Percentiles rank a stretch among this genome's conserved stretches.
These are phyloP conservation scores for Steatornis caripensis DNA, from an alignment of 2,113 vertebrate species.

Conservation along the genomic window DNA sequence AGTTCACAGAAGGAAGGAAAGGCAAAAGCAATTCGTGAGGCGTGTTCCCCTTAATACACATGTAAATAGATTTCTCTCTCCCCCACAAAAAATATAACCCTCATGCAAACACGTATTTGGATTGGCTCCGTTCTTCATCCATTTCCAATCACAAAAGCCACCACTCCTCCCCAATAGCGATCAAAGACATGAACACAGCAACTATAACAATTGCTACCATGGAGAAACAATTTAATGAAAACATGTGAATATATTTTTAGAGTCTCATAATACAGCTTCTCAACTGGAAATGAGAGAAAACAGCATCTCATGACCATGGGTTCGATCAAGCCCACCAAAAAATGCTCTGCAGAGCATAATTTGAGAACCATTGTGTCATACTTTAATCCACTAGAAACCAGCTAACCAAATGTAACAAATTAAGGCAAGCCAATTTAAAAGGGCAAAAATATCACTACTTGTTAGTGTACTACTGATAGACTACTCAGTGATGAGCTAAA, in stretches of 20 bases:
- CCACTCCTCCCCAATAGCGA: background rate
- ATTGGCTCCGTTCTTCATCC: background rate
- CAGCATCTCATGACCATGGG: constrained; percentile 19
- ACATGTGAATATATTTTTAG: constrained; percentile 56
- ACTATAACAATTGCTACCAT: constrained; percentile 47
- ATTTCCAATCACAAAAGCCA: constrained; percentile 41
- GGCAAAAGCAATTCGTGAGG: background rate
- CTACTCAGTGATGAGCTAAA: constrained; percentile 19
- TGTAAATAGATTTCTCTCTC: background rate
- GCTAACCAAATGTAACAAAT: constrained; percentile 44
- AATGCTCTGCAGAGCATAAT: constrained; percentile 9
- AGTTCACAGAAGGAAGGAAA: background rate
- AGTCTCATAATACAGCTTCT: background rate
- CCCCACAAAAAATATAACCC: background rate
- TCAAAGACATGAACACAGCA: constrained; percentile 1
- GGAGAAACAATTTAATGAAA: constrained; percentile 26
- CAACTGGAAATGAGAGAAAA: constrained; percentile 24
- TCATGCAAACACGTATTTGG: background rate
- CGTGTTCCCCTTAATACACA: background rate
- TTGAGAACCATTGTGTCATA: background rate
- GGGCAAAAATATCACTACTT: constrained; percentile 44
- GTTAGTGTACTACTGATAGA: constrained; percentile 18
- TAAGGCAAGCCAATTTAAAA: constrained; percentile 16
- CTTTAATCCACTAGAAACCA: constrained; percentile 7
- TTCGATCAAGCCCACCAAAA: constrained; percentile 2